Evolutionary conservation across 2,888 invertebrate genomes (phyloP), one percentile per base, ranked within the genome.

Genomic region (Rhogogaster chlorosoma): DNA sequence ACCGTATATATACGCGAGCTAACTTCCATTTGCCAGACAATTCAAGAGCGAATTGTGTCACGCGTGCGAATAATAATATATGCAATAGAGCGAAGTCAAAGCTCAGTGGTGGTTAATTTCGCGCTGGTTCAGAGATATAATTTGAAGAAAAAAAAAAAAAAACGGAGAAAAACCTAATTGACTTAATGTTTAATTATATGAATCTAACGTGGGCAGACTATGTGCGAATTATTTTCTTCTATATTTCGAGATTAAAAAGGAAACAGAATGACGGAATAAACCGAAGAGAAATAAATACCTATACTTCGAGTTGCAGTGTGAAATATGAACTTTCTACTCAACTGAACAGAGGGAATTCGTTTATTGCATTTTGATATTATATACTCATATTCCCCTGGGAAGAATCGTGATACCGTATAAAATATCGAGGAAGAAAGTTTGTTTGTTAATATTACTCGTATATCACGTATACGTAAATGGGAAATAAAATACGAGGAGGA

Each of bases 1-100:
- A 61, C 61, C 49, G 49, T 53, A 53, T 18, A n/a, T n/a, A 9
- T 61, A 61, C 61, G 26, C 26, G 26, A 61, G 61, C 61, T 18
- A n/a, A 53, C 53, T 61, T 18, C 12, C 22, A 61, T 26, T 26
- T 61, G 61, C 61, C 61, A 12, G 61, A 61, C 26, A 61, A 61
- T 61, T 26, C 61, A 61, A 61, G 61, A 61, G 61, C 70, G 70
- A 70, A 70, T 70, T 70, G 70, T 70, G 70, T 70, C 70, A 70
- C 70, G 70, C 70, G 70, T 70, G 70, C 36, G 70, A 70, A 70
- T 70, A 70, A 70, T 70, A 70, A 70, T 70, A 70, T 32, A 70
- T n/a, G 36, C n/a, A 70, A 70, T 70, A 70, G 32, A 70, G 26
- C 36, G 36, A 70, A 36, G 36, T n/a, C 70, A 6, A 36, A 36